Evolutionary conservation across 2,797 vertebrate genomes (phyloP), one percentile per base, ranked within the genome.

Genomic region (Ptychadena robeensis): DNA sequence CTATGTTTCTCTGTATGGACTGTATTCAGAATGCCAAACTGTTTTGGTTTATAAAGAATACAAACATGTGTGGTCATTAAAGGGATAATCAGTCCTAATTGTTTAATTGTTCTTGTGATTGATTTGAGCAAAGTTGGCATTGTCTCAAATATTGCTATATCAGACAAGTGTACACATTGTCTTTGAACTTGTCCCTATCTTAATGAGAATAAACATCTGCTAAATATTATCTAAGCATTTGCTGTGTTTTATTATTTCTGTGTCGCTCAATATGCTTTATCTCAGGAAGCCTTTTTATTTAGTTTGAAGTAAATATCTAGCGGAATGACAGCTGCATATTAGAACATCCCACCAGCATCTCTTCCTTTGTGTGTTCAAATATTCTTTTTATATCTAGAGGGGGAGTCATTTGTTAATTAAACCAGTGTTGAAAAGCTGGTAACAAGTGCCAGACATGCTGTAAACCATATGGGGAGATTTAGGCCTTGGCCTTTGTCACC

Each of bases 191-290:
- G 63, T 38, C 35, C 59, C 38, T 3, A 53, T 78, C 40, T 40
- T 67, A 30, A 34, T 53, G 35, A 9, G 11, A 53, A 67, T 53
- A 78, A 57, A 67, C 75, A 78, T 78, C 75, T 78, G 64, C n/a
- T 77, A 66, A 66, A 61, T 78, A 9, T 53, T 25, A 48, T 78
- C 40, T 48, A 14, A 12, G 9, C 63, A 44, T 40, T 34, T 31
- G 0, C 61, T 76, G 74, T 32, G 11, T 78, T 67, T 78, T 53
- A 77, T 67, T 66, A 67, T 22, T 65, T 38, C 25, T 40, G 22
- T 63, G 5, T 7, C 27, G 65, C 15, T 48, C 2, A 66, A 11
- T 78, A 78, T 48, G 32, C 63, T 78, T 12, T 53, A 31, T 48
- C 75, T 40, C 22, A 22, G 63, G 18, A 48, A 57, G 64, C 22